Evolutionary conservation across 1,140 invertebrate species (phyloP), one percentile per base, ranked within the genome.

Genomic region (Melanaphis sacchari): DNA sequence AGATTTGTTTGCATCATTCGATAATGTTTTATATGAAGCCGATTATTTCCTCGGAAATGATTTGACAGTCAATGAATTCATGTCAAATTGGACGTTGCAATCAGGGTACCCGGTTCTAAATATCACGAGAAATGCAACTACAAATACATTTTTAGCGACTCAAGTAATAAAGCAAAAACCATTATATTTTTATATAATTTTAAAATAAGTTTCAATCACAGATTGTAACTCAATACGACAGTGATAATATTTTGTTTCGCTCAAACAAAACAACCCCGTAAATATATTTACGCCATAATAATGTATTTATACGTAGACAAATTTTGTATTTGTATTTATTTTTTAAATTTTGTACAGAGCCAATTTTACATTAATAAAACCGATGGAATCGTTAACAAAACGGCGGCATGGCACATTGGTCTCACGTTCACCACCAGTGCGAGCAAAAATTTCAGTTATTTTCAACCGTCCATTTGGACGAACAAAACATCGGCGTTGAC

Each of bases 61-160:
- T 11, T 40, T 90, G 88, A 31, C 52, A 0, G 52, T 59, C 8
- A 18, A 18, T 5, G 49, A 59, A 6, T 90, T 98, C 7, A 96
- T 98, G 95, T 96, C 97, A 1, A 96, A 96, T 43, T 98, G 97
- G 97, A 97, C 97, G 0, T 95, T 96, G n/a, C 96, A 98, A 94
- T 95, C 97, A 85, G 98, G 98, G 46, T 97, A 97, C 94, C 98
- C 98, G 0, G 96, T 98, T 15, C 94, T 98, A 3, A 96, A 95
- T 21, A 95, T 97, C 1, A 96, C 94, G 6, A 96, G 97, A 91
- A 93, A 90, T 24, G 18, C 11, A 7, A 43, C 46, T n/a, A 41
- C 18, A 31, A 41, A 38, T 26, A n/a, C 11, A 31, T 90, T 54
- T 90, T n/a, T 36, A 43, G 66, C 84, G 87, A 52, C 40, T 52